These are phyloP conservation scores for Carassius gibelio DNA, from an alignment of 2,113 vertebrate genomes.

Conservation along the genomic window DNA sequence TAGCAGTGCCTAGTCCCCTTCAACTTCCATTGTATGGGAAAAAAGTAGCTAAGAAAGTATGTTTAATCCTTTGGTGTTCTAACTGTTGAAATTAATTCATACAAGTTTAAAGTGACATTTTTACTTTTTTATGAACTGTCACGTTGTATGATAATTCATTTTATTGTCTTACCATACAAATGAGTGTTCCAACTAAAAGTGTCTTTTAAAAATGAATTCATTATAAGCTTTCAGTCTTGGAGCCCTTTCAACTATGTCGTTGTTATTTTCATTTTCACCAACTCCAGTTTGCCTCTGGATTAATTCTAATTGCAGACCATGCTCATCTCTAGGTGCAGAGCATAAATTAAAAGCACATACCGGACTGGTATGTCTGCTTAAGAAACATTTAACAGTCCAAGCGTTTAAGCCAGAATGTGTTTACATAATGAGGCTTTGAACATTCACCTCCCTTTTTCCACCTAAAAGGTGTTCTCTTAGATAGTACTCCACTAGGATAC, in stretches of 20 bases:
- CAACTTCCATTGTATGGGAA: not conserved
- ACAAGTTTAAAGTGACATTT: not conserved
- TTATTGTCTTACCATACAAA: not conserved
- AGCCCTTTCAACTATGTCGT: conserved; percentile 40
- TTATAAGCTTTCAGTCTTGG: not conserved
- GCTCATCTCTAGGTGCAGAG: conserved; percentile 58
- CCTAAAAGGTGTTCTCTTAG: conserved; percentile 57
- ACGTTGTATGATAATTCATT: no score
- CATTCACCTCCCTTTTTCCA: conserved; percentile 66
- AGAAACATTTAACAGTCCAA: conserved; percentile 47
- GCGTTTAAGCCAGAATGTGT: conserved; percentile 53
- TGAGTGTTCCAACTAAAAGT: not conserved
- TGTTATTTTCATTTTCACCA: conserved; percentile 50
- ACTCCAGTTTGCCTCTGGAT: conserved; percentile 47
- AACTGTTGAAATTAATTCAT: not conserved
- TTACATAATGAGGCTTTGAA: conserved; percentile 62
- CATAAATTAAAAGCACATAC: conserved; percentile 61
- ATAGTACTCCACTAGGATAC: conserved; percentile 55
- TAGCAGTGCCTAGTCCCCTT: not conserved
- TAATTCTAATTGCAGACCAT: conserved; percentile 62
- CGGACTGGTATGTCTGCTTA: conserved; percentile 49
- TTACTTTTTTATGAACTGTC: not conserved
- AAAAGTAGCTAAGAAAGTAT: not conserved
- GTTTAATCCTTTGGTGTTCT: no score
- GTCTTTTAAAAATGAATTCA: not conserved